phyloP scores from a whole-genome alignment of 2,888 invertebrate species.

The Epinotia bilunana region DNA sequence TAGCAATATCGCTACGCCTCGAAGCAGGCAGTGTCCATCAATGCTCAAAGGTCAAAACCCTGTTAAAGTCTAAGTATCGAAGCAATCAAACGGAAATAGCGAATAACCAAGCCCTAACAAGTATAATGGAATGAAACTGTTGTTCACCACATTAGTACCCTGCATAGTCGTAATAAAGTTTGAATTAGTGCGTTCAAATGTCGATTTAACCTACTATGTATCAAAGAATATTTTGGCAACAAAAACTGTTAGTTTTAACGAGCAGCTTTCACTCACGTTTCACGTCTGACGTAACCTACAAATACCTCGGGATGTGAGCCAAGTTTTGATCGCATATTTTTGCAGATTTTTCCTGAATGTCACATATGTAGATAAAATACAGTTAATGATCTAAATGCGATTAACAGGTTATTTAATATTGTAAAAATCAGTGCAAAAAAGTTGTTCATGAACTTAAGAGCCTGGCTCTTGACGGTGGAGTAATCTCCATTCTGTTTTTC shows the following conservation, averaged over 20 bases:
- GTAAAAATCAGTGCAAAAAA: too few relatives aligned
- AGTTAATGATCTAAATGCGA: too few relatives aligned
- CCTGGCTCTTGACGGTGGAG: too few relatives aligned
- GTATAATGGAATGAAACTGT: slow-evolving; percentile 5
- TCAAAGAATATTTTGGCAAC: slow-evolving; percentile 23
- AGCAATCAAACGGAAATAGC: slow-evolving; percentile 1
- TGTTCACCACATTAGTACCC: neutral
- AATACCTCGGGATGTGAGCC: slow-evolving; percentile 47
- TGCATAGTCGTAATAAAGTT: slow-evolving; percentile 1
- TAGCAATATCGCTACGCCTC: too few relatives aligned
- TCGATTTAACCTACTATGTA: slow-evolving; percentile 20
- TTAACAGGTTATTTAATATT: too few relatives aligned
- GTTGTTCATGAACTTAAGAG: too few relatives aligned
- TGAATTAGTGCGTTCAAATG: slow-evolving; percentile 6
- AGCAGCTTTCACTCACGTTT: slow-evolving; percentile 45
- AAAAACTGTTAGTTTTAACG: slow-evolving; percentile 42
- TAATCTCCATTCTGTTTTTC: too few relatives aligned
- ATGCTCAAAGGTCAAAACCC: too few relatives aligned
- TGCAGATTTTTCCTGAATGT: neutral
- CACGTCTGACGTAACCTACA: slow-evolving; percentile 48
- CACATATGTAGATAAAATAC: neutral
- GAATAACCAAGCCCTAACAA: slow-evolving; percentile 23
- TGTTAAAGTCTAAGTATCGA: too few relatives aligned
- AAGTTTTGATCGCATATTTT: slow-evolving; percentile 40
- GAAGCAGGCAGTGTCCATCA: too few relatives aligned